Evolutionary conservation across 2,888 invertebrate genomes (phyloP).

Genomic region (Neoitamus cyanurus): DNA sequence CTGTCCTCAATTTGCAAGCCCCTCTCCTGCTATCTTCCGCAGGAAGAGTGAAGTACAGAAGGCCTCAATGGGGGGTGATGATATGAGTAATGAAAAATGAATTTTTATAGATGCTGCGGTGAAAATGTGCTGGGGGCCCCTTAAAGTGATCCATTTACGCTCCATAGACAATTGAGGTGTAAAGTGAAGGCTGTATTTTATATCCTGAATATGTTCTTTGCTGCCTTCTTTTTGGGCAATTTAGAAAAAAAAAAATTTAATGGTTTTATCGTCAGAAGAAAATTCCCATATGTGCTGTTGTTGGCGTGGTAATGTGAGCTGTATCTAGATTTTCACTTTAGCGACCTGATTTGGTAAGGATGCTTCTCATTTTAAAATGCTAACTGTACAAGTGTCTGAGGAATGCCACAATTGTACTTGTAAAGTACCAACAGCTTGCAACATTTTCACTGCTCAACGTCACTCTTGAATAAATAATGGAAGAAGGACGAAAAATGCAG

Average conservation of each 20-base stretch:
- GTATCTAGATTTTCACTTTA: background rate
- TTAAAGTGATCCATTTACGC: background rate
- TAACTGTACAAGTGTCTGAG: background rate
- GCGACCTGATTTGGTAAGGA: background rate
- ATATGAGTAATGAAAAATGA: slow-evolving; percentile 30
- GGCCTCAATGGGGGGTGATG: background rate
- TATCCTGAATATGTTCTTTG: background rate
- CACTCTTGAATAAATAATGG: background rate
- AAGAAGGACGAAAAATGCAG: background rate
- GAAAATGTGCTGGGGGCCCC: background rate
- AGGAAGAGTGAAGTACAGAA: background rate
- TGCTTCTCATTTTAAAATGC: background rate
- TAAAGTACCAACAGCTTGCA: background rate
- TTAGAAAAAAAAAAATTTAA: background rate
- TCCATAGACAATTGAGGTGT: background rate
- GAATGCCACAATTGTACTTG: background rate
- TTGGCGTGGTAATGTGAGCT: background rate
- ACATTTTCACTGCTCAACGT: background rate
- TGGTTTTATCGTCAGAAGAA: background rate
- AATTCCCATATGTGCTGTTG: background rate
- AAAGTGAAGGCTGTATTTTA: background rate
- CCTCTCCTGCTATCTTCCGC: background rate
- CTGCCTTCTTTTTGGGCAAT: background rate
- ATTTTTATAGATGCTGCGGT: background rate
- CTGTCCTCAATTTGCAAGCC: background rate